These are phyloP conservation scores for Cyclophora albipunctata DNA, from an alignment of 2,888 invertebrate genomes.

Conservation along the genomic window DNA sequence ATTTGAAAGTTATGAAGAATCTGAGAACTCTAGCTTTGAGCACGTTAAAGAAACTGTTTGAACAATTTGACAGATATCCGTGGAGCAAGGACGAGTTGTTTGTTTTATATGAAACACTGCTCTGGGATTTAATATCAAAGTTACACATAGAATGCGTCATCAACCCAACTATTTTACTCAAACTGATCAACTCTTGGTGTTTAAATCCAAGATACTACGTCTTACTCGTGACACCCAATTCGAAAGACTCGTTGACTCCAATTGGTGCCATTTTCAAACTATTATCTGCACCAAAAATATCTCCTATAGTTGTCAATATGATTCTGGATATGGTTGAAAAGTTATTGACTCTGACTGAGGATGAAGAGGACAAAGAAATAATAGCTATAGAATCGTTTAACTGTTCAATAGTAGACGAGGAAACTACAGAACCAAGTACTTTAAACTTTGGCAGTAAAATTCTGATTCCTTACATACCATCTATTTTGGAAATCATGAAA, in stretches of 20 bases:
- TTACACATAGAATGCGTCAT: slow-evolving; percentile 87
- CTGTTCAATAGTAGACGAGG: not conserved
- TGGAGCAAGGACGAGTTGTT: slow-evolving; percentile 83
- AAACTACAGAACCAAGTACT: slow-evolving; percentile 29
- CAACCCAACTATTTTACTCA: slow-evolving; percentile 87
- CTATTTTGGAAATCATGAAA: slow-evolving; percentile 82
- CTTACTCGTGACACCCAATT: slow-evolving; percentile 78
- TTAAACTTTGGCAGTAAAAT: slow-evolving; percentile 84
- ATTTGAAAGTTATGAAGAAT: slow-evolving; percentile 78
- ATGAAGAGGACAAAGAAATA: slow-evolving; percentile 68
- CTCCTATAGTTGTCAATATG: slow-evolving; percentile 78
- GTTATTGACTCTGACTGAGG: slow-evolving; percentile 79
- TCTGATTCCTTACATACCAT: slow-evolving; percentile 82
- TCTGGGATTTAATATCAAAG: slow-evolving; percentile 87
- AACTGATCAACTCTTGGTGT: slow-evolving; percentile 87
- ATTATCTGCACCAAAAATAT: slow-evolving; percentile 80
- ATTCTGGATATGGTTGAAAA: slow-evolving; percentile 86
- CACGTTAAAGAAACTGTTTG: slow-evolving; percentile 83
- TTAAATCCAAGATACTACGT: slow-evolving; percentile 85
- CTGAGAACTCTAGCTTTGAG: slow-evolving; percentile 78
- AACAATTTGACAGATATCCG: slow-evolving; percentile 83
- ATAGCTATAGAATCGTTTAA: slow-evolving; percentile 53
- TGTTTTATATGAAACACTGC: slow-evolving; percentile 83
- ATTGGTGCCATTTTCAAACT: slow-evolving; percentile 82
- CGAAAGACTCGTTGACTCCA: slow-evolving; percentile 68